Evolutionary conservation across 1,140 invertebrate species (phyloP).

Genomic region (Belonocnema kinseyi): DNA sequence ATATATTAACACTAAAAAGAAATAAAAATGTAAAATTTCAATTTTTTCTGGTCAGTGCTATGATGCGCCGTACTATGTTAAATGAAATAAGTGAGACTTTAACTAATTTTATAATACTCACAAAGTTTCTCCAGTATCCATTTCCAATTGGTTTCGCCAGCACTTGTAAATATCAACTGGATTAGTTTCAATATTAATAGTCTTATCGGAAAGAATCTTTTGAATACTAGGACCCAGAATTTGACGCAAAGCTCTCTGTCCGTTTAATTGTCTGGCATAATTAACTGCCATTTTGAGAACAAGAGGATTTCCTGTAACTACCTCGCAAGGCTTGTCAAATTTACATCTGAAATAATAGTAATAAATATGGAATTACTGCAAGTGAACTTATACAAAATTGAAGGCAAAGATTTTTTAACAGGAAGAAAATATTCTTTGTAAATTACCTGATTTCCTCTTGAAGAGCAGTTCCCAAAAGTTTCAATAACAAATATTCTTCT

Average conservation of each 20-base stretch:
- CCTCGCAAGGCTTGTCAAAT: conserved; percentile 85
- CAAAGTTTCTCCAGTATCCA: conserved; percentile 83
- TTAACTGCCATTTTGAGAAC: conserved; percentile 88
- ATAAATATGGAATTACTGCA: neutral
- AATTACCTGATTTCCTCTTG: conserved; percentile 83
- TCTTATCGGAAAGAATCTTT: conserved; percentile 82
- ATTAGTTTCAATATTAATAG: conserved; percentile 85
- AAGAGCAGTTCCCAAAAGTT: conserved; percentile 84
- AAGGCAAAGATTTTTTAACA: neutral
- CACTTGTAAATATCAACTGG: conserved; percentile 88
- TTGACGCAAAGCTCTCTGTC: conserved; percentile 81
- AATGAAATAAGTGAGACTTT: too few relatives aligned
- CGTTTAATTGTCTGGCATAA: conserved; percentile 83
- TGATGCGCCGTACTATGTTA: too few relatives aligned
- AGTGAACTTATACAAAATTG: neutral
- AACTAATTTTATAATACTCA: conserved; percentile 61
- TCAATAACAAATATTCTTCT: conserved; percentile 87
- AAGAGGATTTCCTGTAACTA: conserved; percentile 85
- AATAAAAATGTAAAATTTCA: too few relatives aligned
- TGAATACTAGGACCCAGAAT: conserved; percentile 85
- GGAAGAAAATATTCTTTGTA: neutral
- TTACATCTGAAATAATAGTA: conserved; percentile 78
- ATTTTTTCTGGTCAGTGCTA: too few relatives aligned
- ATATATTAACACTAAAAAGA: too few relatives aligned
- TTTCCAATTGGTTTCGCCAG: conserved; percentile 88